phyloP scores from a whole-genome alignment of 2,888 invertebrate species.

The Platerodrilus igneus region DNA sequence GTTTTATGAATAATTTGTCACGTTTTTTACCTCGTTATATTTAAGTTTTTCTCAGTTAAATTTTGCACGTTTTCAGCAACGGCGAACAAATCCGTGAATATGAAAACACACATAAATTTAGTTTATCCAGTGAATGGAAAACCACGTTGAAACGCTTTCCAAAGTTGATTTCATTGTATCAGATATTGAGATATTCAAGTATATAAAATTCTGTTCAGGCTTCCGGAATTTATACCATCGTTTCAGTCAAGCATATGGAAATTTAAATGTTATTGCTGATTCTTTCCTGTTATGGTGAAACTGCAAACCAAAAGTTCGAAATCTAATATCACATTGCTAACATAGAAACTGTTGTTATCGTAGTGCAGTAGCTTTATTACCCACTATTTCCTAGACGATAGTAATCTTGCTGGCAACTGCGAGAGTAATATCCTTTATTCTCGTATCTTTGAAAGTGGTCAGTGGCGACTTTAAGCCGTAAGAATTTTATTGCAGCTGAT shows the following conservation, averaged over 20 bases:
- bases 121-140: not conserved
- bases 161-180: conserved; percentile 3
- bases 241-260: too few relatives aligned
- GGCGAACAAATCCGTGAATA: too few relatives aligned
- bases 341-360: conserved; percentile 14
- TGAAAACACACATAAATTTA: too few relatives aligned
- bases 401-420: conserved; percentile 20
- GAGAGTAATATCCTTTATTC: conserved; percentile 19
- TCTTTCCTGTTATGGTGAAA: too few relatives aligned
- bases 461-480: conserved; percentile 20
- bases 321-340: too few relatives aligned
- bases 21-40: conserved; percentile 3
- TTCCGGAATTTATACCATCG: too few relatives aligned
- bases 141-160: conserved; percentile 1
- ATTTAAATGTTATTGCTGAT: too few relatives aligned
- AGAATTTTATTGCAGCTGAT: conserved; percentile 16
- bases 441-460: conserved; percentile 21
- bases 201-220: too few relatives aligned
- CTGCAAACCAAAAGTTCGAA: too few relatives aligned
- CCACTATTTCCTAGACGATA: conserved; percentile 22
- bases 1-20: conserved; percentile 17
- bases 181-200: conserved; percentile 1
- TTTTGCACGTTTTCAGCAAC: not conserved
- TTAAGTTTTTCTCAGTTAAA: not conserved
- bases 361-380: conserved; percentile 17